Conservation (phyloP, 2,888 invertebrate genomes). For the Callosobruchus maculatus region DNA sequence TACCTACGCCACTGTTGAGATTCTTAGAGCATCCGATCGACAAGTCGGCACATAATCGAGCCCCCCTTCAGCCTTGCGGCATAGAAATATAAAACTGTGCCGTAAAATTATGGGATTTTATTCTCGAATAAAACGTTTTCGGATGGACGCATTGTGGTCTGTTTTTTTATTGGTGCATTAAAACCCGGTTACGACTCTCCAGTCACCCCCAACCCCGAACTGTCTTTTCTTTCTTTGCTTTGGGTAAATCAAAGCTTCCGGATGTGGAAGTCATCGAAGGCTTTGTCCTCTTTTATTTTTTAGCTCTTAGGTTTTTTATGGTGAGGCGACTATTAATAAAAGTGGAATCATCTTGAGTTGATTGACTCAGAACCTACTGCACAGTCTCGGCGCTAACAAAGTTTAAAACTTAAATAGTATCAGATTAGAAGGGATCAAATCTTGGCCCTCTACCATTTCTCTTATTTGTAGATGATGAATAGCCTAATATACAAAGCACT, state of each 20-base stretch:
- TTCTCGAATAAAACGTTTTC: neutral
- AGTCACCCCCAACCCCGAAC: neutral
- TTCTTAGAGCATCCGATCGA: neutral
- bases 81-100: neutral
- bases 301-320: neutral
- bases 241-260: neutral
- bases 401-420: too few species aligned
- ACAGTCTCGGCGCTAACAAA: too few species aligned
- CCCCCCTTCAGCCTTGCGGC: neutral
- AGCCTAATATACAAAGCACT: too few species aligned
- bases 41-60: neutral
- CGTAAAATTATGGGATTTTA: neutral
- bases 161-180: neutral
- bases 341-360: too few species aligned
- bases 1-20: neutral
- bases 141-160: neutral
- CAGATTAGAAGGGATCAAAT: too few species aligned
- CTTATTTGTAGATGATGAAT: too few species aligned
- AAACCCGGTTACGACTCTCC: neutral
- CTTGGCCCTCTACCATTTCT: too few species aligned
- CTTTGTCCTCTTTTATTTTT: neutral
- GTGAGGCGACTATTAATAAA: neutral
- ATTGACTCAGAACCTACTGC: too few species aligned
- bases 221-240: neutral
- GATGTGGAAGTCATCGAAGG: neutral